Evolutionary conservation across 2,797 vertebrate genomes (phyloP), one percentile per base, ranked within the genome.

Genomic region (Lagocephalus sceleratus): DNA sequence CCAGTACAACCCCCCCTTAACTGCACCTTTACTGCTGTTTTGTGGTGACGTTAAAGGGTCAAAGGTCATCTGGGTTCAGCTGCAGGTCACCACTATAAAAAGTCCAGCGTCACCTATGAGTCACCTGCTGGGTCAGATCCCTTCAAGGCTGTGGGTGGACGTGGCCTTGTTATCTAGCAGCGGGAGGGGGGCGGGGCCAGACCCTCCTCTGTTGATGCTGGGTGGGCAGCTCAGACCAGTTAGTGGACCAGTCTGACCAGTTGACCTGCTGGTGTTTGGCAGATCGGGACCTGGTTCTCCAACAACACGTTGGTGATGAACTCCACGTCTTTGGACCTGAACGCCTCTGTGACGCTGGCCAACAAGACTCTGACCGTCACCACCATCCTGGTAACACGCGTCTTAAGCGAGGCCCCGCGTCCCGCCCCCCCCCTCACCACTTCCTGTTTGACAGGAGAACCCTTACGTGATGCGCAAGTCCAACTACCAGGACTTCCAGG

Each of bases 251-350:
- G n/a, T n/a, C n/a, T n/a, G n/a, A n/a, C n/a, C n/a, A n/a, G n/a
- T n/a, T n/a, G n/a, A n/a, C n/a, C n/a, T n/a, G n/a, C n/a, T n/a
- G n/a, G 39, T 45, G 2, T 1, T 0, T 6, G 15, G n/a, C 84
- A 95, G 94, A 93, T 95, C 2, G 94, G 94, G 3, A 82, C 90
- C 57, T 96, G 94, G 94, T 94, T 87, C 85, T 96, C 95, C n/a
- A 95, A 94, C 82, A 91, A 94, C 78, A 94, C 94, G 0, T 52
- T 96, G 69, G 91, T 90, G 25, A 95, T 97, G 95, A 93, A 96
- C 17, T 89, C 93, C 47, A 93, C 93, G 2, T 93, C 92, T 2
- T 79, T 96, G 84, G 93, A 94, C 71, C 90, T 94, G 58, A 94
- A 94, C 21, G 81, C 89, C 9, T 94, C 94, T 0, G 93, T 95